Evolutionary conservation across 2,888 invertebrate species (phyloP).

Genomic region (Agrotis ipsilon): DNA sequence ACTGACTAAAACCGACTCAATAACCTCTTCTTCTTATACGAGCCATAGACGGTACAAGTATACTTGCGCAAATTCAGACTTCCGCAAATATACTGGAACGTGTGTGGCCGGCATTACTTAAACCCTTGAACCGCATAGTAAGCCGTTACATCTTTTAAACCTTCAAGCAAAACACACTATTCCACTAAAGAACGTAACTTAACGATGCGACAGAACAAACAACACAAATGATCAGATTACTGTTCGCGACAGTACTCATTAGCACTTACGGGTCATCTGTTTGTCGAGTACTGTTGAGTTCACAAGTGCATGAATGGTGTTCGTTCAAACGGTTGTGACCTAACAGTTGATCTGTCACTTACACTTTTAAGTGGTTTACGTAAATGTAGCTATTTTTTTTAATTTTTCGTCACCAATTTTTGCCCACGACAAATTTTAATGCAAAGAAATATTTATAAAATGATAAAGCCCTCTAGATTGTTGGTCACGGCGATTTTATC

Average conservation of each 20-base stretch:
- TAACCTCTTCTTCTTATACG: too few relatives aligned
- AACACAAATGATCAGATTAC: slow-evolving; percentile 50
- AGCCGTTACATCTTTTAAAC: neutral
- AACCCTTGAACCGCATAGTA: too few relatives aligned
- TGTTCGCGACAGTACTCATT: slow-evolving; percentile 55
- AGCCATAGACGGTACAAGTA: too few relatives aligned
- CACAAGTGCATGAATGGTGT: slow-evolving; percentile 44
- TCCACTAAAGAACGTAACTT: slow-evolving; percentile 17
- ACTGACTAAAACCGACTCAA: too few relatives aligned
- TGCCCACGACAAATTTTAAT: too few relatives aligned
- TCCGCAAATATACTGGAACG: too few relatives aligned
- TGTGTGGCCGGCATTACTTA: too few relatives aligned
- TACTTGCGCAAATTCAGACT: too few relatives aligned
- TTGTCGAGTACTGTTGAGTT: slow-evolving; percentile 47
- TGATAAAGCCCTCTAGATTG: too few relatives aligned
- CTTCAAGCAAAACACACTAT: slow-evolving; percentile 7
- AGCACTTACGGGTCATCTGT: slow-evolving; percentile 42
- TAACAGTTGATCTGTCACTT: slow-evolving; percentile 21
- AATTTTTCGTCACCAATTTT: too few relatives aligned
- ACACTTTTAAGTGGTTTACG: neutral
- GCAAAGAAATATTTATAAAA: too few relatives aligned
- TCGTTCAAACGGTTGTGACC: slow-evolving; percentile 1
- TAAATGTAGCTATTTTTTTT: neutral
- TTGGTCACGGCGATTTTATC: too few relatives aligned
- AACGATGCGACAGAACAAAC: slow-evolving; percentile 31